phyloP scores from a whole-genome alignment of 2,113 vertebrate species.

The Prochilodus magdalenae region DNA sequence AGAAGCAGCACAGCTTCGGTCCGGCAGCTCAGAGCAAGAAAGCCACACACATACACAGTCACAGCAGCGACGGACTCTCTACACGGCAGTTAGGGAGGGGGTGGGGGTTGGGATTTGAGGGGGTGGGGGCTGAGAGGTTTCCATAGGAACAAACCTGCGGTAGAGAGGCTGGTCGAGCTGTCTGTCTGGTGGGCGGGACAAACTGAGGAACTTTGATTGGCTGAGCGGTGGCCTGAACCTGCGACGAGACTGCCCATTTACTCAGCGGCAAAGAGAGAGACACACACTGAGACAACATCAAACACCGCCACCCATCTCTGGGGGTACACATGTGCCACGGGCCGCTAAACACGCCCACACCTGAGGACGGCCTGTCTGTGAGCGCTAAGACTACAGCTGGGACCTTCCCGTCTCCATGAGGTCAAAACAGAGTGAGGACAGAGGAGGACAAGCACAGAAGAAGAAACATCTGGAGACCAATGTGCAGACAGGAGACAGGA shows the following conservation, averaged over 20 bases:
- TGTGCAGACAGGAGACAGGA: background rate
- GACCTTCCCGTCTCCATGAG: background rate
- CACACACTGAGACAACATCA: constrained; percentile 30
- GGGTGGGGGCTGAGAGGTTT: constrained; percentile 38
- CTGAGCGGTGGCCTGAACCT: constrained; percentile 87
- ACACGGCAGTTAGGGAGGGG: constrained; percentile 35
- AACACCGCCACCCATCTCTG: background rate
- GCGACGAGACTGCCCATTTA: constrained; percentile 64
- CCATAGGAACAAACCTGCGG: constrained; percentile 80
- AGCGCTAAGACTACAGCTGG: too few relatives aligned
- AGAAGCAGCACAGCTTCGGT: constrained; percentile 21
- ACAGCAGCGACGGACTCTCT: constrained; percentile 26
- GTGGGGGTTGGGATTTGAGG: constrained; percentile 31
- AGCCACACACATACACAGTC: constrained; percentile 13
- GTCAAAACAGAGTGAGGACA: too few relatives aligned
- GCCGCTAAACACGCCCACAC: background rate
- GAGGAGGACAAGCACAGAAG: background rate
- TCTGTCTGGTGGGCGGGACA: constrained; percentile 87
- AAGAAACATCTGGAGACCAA: background rate
- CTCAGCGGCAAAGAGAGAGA: constrained; percentile 20
- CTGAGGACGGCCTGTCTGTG: background rate
- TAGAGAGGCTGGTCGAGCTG: constrained; percentile 86
- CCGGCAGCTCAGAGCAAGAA: constrained; percentile 7
- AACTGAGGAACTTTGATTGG: constrained; percentile 91
- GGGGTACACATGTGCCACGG: background rate